Evolutionary conservation across 2,113 vertebrate species (phyloP), one percentile per base, ranked within the genome.

Genomic region (Rhineura floridana): DNA sequence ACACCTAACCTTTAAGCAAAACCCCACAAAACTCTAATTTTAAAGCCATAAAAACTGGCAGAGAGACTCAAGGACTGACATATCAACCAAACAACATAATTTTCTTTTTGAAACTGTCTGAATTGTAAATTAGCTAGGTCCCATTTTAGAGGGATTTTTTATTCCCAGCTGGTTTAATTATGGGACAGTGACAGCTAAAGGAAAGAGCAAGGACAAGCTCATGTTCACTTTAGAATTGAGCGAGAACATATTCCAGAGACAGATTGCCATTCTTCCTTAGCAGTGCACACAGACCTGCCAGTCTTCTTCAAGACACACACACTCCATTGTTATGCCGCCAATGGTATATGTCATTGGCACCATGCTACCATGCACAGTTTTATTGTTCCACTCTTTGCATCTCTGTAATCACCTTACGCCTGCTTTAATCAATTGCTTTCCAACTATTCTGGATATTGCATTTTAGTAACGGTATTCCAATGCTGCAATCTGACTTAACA

Each of bases 101-200:
- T 85, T 85, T 62, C 52, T 62, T 76, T 70, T 44, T 75, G 70
- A 73, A 62, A 62, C 25, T 62, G 50, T 59, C 70, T 85, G 83
- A 85, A 62, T 75, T 85, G 55, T 77, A 85, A 5, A 77, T 85
- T 62, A 77, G 52, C 28, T 44, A 46, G 52, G 52, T 33, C 84
- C 73, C 39, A 44, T 76, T 76, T 44, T 85, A 76, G 15, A 59
- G 83, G 83, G 9, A 19, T 72, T 46, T 62, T 50, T 76, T 30
- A 63, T 76, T 85, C 55, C 84, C 84, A n/a, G 39, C 6, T 85
- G 72, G 72, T 85, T 46, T 85, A 85, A 85, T 62, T 85, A 77
- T 63, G 73, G 72, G 84, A 62, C 84, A 63, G 84, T 63, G 55
- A 85, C 72, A 62, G 52, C 39, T 76, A 63, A 63, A 76, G 52